Percentiles rank a stretch among this genome's conserved stretches.
Conservation (phyloP, 2,113 vertebrate genomes). For the Sylvilagus bachmani region DNA sequence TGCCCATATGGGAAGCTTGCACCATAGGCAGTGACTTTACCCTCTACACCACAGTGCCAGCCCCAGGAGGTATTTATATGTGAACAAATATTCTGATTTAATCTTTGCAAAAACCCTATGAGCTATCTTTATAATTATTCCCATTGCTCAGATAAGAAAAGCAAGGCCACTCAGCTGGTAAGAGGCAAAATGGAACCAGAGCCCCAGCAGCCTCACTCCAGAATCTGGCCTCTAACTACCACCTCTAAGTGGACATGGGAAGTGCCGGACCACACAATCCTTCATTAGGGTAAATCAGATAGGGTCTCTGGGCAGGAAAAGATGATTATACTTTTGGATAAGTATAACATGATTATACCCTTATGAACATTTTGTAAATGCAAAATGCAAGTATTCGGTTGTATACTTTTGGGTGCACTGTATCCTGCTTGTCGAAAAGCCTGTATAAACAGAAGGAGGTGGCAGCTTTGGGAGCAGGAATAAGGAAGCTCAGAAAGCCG, state of each 20-base stretch:
- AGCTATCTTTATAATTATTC: not conserved
- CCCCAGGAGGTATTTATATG: too few relatives aligned
- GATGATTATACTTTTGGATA: not conserved
- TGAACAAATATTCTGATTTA: not conserved
- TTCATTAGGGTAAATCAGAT: not conserved
- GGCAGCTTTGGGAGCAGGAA: not conserved
- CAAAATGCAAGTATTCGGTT: not conserved
- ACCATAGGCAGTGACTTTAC: too few relatives aligned
- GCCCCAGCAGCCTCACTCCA: not conserved
- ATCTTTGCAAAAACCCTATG: not conserved
- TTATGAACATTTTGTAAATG: not conserved
- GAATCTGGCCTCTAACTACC: not conserved
- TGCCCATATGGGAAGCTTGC: too few relatives aligned
- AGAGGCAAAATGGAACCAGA: not conserved
- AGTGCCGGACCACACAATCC: not conserved
- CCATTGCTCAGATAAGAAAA: not conserved
- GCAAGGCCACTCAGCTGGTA: too few relatives aligned
- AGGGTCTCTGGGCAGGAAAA: not conserved
- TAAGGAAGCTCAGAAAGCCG: not conserved
- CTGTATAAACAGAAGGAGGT: not conserved
- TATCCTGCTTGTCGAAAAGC: not conserved
- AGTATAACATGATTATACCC: not conserved
- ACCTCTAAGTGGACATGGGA: not conserved
- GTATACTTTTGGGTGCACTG: not conserved
- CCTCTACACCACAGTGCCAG: too few relatives aligned